A percentile compares a stretch with the other conserved stretches of the same genome.
Evolutionary conservation across 2,797 vertebrate species (phyloP).

Genomic region (Oreochromis mossambicus): DNA sequence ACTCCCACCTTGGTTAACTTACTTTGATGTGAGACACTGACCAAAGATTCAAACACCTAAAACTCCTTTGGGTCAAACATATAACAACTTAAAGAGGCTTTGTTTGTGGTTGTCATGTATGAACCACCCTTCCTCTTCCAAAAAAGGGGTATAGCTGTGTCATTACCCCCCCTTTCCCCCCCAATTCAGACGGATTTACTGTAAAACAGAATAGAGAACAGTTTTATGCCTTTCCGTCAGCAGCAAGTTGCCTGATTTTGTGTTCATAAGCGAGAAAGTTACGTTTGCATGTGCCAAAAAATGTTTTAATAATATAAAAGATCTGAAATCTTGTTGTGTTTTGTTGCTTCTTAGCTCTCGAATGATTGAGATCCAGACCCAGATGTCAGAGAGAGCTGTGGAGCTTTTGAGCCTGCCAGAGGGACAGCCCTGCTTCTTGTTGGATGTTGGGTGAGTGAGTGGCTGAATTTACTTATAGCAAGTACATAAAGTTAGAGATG

Average conservation of each 20-base stretch:
- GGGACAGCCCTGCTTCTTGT: slow-evolving; percentile 82
- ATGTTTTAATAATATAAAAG: neutral
- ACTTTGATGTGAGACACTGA: neutral
- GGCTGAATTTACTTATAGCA: neutral
- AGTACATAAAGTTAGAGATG: neutral
- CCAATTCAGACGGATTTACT: neutral
- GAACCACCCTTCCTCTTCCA: neutral
- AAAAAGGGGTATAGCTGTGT: neutral
- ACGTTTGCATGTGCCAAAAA: neutral
- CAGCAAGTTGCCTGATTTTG: neutral
- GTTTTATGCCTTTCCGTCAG: neutral
- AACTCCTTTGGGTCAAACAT: neutral
- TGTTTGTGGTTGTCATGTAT: neutral
- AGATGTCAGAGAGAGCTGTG: slow-evolving; percentile 90
- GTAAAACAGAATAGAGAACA: neutral
- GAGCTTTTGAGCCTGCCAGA: slow-evolving; percentile 88
- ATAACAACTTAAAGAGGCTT: neutral
- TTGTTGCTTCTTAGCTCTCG: slow-evolving; percentile 79
- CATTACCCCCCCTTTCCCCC: rapidly evolving
- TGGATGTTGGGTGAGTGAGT: slow-evolving; percentile 88
- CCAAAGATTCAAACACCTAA: neutral
- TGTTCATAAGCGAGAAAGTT: neutral
- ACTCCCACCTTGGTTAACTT: neutral
- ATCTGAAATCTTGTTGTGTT: neutral
- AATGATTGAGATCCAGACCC: slow-evolving; percentile 91